These are phyloP conservation scores for Cebidichthys violaceus DNA, from an alignment of 2,113 vertebrate species.

Conservation along the genomic window DNA sequence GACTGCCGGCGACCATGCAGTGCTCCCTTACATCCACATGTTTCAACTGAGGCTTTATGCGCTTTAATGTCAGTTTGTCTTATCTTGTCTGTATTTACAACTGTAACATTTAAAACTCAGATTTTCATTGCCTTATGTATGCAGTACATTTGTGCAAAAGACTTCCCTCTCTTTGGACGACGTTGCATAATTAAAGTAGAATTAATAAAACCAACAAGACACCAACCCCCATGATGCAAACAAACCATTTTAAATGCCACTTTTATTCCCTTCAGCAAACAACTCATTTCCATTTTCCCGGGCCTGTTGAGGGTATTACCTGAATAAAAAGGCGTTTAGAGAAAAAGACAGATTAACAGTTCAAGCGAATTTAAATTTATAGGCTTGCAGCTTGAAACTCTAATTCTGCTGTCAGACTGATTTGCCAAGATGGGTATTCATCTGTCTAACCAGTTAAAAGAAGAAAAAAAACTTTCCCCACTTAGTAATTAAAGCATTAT, in stretches of 20 bases:
- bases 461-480: not conserved
- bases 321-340: conserved; percentile 25
- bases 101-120: not conserved
- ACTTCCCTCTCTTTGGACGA: not conserved
- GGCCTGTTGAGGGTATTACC: conserved; percentile 12
- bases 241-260: conserved; percentile 12
- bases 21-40: not conserved
- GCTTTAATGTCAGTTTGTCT: not conserved
- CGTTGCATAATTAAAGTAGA: not conserved
- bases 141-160: not conserved
- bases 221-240: not conserved
- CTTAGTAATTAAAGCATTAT: conserved; percentile 44
- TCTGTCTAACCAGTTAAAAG: conserved; percentile 2
- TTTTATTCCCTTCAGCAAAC: not conserved
- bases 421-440: conserved; percentile 40
- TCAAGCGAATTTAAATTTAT: conserved; percentile 30
- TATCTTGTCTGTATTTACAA: not conserved
- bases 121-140: not conserved
- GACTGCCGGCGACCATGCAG: not conserved
- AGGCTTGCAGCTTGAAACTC: conserved; percentile 32
- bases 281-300: not conserved
- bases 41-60: not conserved
- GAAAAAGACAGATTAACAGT: conserved; percentile 38
- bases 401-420: conserved; percentile 34
- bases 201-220: not conserved